phyloP scores from a whole-genome alignment of 37 sponge, comb jelly and placozoan genomes.

The Tethya wilhelma region DNA sequence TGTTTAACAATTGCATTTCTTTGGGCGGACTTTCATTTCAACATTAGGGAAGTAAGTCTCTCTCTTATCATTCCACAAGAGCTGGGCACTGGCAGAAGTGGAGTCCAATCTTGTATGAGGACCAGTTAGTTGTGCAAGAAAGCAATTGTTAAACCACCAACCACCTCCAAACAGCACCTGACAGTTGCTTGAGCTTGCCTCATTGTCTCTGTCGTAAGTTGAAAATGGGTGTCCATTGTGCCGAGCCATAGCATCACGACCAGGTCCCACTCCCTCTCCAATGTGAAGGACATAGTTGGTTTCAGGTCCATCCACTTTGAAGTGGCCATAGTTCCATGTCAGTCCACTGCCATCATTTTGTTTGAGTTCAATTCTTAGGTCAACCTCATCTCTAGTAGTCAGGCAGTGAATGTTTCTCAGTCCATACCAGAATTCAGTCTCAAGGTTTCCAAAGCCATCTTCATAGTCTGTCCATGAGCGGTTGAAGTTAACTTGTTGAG shows the following conservation, averaged over 20 bases:
- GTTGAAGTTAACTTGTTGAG: constrained; percentile 14
- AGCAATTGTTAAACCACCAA: constrained; percentile 2
- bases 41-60: too few relatives aligned
- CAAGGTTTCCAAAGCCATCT: constrained; percentile 33
- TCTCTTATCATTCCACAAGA: too few relatives aligned
- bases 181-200: not conserved
- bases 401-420: constrained; percentile 41
- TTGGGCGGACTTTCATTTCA: too few relatives aligned
- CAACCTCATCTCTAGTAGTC: constrained; percentile 4
- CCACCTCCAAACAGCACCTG: not conserved
- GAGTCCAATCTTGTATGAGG: too few relatives aligned
- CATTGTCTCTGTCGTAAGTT: constrained; percentile 22
- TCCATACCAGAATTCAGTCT: constrained; percentile 40
- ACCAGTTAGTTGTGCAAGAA: not conserved
- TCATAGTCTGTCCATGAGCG: constrained; percentile 24
- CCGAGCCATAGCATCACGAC: constrained; percentile 6
- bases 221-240: constrained; percentile 17
- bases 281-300: constrained; percentile 20
- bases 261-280: constrained; percentile 6
- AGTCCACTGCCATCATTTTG: not conserved
- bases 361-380: constrained; percentile 13
- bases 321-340: constrained; percentile 16
- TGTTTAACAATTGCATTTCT: too few relatives aligned
- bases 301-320: constrained; percentile 24
- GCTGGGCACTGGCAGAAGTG: too few relatives aligned